phyloP scores from a whole-genome alignment of 2,113 vertebrate species.

The Geococcyx californianus region DNA sequence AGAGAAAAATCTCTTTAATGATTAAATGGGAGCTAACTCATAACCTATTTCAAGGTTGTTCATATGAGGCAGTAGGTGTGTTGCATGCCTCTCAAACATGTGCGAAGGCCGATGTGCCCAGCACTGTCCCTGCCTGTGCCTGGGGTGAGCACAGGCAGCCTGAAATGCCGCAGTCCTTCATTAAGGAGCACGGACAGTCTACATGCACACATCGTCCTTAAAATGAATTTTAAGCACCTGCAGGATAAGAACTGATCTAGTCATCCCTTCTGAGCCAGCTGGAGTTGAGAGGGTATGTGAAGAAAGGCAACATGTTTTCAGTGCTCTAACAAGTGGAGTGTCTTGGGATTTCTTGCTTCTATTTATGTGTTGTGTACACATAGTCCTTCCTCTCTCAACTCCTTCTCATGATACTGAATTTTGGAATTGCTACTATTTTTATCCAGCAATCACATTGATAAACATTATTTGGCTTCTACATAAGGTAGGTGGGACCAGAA shows the following conservation, averaged over 20 bases:
- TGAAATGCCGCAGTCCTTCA: background rate
- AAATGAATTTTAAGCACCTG: background rate
- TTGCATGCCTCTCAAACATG: accelerated
- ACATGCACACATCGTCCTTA: background rate
- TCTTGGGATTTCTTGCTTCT: background rate
- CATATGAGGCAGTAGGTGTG: no score
- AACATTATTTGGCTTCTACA: background rate
- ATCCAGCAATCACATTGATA: background rate
- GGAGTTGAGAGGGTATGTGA: background rate
- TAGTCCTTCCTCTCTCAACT: background rate
- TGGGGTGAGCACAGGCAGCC: background rate
- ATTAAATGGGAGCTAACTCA: background rate
- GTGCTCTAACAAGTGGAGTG: background rate
- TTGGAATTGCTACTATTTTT: background rate
- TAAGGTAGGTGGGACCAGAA: background rate
- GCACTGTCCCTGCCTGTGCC: no score
- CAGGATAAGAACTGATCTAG: background rate
- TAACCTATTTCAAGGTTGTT: background rate
- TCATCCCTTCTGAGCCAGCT: background rate
- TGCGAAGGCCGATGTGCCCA: background rate
- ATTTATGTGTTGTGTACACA: background rate
- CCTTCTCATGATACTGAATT: background rate
- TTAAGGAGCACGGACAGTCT: background rate
- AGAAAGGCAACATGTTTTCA: background rate
- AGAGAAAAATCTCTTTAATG: background rate